These are phyloP conservation scores for Chymomyza procnemis DNA, from an alignment of 2,888 invertebrate species.

Conservation along the genomic window DNA sequence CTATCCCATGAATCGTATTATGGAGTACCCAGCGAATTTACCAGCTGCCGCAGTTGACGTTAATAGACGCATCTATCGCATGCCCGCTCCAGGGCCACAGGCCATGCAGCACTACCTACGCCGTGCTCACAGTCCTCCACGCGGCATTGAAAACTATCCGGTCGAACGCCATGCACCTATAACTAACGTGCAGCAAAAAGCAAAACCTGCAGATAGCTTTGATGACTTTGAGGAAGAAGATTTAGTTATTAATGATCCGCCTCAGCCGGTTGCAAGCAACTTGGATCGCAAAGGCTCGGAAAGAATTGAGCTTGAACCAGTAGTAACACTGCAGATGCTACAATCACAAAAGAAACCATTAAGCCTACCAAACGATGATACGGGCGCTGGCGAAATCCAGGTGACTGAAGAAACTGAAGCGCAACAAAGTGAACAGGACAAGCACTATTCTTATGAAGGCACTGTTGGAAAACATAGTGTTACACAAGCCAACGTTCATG, in stretches of 20 bases:
- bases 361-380: constrained; percentile 71
- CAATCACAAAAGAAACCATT: constrained; percentile 80
- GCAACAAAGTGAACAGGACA: constrained; percentile 30
- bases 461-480: neutral
- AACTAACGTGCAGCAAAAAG: constrained; percentile 43
- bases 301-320: constrained; percentile 79
- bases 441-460: constrained; percentile 6
- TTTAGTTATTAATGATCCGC: constrained; percentile 78
- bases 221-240: constrained; percentile 77
- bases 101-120: constrained; percentile 47
- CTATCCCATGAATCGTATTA: constrained; percentile 73
- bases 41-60: constrained; percentile 55
- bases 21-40: constrained; percentile 65
- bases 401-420: constrained; percentile 58
- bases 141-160: constrained; percentile 61
- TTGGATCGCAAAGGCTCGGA: constrained; percentile 61
- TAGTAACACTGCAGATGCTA: constrained; percentile 85
- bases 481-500: constrained; percentile 34
- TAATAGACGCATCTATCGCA: constrained; percentile 76
- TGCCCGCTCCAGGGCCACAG: constrained; percentile 50
- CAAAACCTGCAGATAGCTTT: constrained; percentile 50
- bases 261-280: constrained; percentile 75
- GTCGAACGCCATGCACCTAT: constrained; percentile 64
- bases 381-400: constrained; percentile 67
- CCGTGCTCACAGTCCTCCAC: constrained; percentile 50